Evolutionary conservation across 2,797 vertebrate genomes (phyloP), one percentile per base, ranked within the genome.

Genomic region (Rhynchonycteris naso): DNA sequence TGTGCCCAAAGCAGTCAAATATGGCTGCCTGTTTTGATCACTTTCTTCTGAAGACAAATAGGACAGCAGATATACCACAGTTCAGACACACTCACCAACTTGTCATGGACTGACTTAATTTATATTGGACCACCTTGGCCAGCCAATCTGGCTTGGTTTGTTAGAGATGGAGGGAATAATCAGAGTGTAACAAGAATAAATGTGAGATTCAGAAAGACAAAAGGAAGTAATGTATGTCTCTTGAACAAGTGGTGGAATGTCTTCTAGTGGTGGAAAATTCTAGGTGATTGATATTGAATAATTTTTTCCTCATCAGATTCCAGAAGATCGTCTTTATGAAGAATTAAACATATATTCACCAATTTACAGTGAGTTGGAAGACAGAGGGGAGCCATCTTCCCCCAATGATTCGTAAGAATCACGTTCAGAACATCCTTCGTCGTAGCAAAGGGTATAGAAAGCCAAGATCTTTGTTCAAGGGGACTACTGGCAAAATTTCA

Each of bases 311-410:
- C 30, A 56, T 90, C 85, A 97, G 97, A 50, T 88, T 75, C 61
- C 90, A 84, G 96, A 96, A 16, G 96, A 97, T 38, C 24, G 90
- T 50, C 92, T 97, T 90, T 97, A 97, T 97, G 97, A 97, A 96
- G 96, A 97, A 88, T 65, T 97, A 80, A 95, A 94, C 19, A 66
- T 96, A 86, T 96, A 97, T 78, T 75, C 96, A 24, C 94, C 96
- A 0, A 96, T 91, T 94, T 97, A 97, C 71, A 96, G 95, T 85
- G 96, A 95, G 28, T 74, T 97, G 88, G 96, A 96, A 85, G 82
- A 72, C 0, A 58, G 16, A 92, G 33, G 0, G 8, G 78, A 97
- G 56, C 0, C 0, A 0, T 1, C 83, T 72, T 35, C 95, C 66
- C 94, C 87, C 0, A 6, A 14, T 19, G 87, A 86, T 33, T 88